Evolutionary conservation across 2,888 invertebrate species (phyloP).

Genomic region (Brachynemurus nebulosus): DNA sequence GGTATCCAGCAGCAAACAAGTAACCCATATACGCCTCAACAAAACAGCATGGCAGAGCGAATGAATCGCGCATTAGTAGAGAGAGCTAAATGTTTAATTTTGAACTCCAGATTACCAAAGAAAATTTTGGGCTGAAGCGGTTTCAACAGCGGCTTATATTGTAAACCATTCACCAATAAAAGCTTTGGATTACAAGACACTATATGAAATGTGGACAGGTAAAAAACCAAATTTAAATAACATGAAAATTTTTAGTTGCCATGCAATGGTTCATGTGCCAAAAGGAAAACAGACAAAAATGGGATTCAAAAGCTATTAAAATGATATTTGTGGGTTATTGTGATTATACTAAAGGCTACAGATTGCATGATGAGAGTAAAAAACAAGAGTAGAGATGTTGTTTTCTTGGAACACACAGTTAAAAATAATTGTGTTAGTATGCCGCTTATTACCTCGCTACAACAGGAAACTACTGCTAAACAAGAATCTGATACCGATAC

Average conservation of each 20-base stretch:
- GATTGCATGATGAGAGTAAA: too few species aligned
- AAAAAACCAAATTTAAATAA: background rate
- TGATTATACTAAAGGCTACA: too few species aligned
- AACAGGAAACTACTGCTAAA: too few species aligned
- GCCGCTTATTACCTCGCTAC: too few species aligned
- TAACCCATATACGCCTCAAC: background rate
- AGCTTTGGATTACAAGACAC: too few species aligned
- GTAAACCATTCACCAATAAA: background rate
- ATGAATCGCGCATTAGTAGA: background rate
- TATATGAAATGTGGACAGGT: too few species aligned
- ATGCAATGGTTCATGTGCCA: background rate
- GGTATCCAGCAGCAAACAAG: background rate
- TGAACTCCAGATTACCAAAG: background rate
- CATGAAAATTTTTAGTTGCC: background rate
- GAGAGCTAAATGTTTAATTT: background rate
- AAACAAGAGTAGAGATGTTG: too few species aligned
- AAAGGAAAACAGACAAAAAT: background rate
- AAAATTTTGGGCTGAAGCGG: background rate
- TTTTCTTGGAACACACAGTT: too few species aligned
- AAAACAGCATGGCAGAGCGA: background rate
- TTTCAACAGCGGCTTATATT: background rate
- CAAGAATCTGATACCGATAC: too few species aligned
- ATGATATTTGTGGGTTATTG: too few species aligned
- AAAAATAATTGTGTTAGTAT: too few species aligned
- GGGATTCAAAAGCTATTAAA: background rate